phyloP scores from a whole-genome alignment of 2,888 invertebrate genomes.

The Drosophila nr. medialis region DNA sequence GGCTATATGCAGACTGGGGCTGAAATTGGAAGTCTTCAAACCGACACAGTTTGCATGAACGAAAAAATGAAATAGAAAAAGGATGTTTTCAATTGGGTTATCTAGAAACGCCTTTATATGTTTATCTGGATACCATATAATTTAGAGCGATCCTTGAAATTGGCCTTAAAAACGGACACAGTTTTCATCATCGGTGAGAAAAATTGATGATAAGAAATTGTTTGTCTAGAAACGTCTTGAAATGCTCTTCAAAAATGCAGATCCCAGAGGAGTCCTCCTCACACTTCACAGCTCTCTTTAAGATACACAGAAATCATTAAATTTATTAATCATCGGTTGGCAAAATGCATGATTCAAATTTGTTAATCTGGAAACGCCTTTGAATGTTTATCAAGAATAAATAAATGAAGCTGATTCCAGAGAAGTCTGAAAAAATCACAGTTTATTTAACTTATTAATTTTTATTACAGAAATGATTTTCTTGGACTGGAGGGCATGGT shows the following conservation, averaged over 20 bases:
- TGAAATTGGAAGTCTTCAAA: neutral
- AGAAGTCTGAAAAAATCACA: neutral
- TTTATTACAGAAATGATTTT: conserved; percentile 87
- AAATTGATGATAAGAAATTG: neutral
- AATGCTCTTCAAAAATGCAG: neutral
- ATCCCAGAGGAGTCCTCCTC: no score
- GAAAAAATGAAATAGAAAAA: neutral
- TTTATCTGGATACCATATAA: no score
- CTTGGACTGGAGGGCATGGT: conserved; percentile 90
- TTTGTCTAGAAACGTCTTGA: neutral
- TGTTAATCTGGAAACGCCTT: neutral
- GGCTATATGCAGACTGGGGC: neutral
- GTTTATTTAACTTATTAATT: neutral
- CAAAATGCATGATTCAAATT: neutral
- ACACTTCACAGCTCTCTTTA: no score
- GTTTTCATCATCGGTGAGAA: neutral
- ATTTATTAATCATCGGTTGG: no score
- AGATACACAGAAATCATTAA: no score
- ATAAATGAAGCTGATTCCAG: neutral
- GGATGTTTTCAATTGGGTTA: neutral
- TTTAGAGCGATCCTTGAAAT: no score
- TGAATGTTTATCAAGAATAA: neutral
- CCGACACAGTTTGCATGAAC: neutral
- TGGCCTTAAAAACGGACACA: neutral
- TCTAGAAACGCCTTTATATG: no score